Evolutionary conservation across 2,113 vertebrate species (phyloP).

Genomic region (Caracal caracal): DNA sequence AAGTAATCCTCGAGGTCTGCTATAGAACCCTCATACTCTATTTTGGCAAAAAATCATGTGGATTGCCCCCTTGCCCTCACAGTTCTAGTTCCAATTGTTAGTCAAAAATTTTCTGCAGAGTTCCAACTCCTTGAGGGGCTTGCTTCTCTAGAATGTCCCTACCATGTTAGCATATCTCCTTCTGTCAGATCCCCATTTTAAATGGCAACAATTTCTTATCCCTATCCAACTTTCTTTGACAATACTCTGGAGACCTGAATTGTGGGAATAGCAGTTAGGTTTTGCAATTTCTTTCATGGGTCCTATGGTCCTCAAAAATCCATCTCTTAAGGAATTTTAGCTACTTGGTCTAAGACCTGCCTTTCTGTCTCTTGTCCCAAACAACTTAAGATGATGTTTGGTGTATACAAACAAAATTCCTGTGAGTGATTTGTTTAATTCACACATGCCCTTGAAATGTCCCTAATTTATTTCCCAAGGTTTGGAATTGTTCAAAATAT

Average conservation of each 20-base stretch:
- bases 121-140: background rate
- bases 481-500: slow-evolving; percentile 51
- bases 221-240: background rate
- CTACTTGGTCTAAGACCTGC: background rate
- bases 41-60: background rate
- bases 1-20: background rate
- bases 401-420: background rate
- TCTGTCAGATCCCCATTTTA: background rate
- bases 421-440: background rate
- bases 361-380: background rate
- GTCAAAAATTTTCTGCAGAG: background rate
- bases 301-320: background rate
- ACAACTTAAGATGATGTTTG: background rate
- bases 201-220: background rate
- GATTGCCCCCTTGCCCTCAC: background rate
- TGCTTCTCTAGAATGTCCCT: background rate
- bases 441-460: background rate
- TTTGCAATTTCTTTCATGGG: background rate
- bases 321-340: background rate
- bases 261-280: background rate
- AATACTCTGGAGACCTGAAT: background rate
- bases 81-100: background rate
- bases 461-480: background rate
- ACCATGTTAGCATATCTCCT: background rate
- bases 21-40: background rate